phyloP scores from a whole-genome alignment of 2,888 invertebrate species.

The Caenorhabditis wallacei region DNA sequence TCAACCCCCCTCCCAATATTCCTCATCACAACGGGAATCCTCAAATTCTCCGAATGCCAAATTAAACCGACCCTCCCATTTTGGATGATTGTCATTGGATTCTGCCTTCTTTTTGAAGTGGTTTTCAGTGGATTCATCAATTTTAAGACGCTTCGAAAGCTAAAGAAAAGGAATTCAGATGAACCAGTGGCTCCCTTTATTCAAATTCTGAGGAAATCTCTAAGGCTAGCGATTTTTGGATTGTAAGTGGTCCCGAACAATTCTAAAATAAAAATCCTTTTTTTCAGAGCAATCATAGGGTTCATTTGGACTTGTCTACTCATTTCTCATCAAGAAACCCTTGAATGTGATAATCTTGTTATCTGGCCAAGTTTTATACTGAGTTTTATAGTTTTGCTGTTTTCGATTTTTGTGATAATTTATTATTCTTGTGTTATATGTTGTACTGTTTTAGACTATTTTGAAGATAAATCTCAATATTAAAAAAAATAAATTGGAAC shows the following conservation, averaged over 20 bases:
- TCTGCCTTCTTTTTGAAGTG: neutral
- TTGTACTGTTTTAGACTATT: slow-evolving; percentile 2
- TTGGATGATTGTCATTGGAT: slow-evolving; percentile 23
- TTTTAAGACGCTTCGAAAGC: neutral
- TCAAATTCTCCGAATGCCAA: neutral
- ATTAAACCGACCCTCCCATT: slow-evolving; percentile 17
- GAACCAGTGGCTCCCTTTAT: neutral
- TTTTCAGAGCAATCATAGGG: slow-evolving; percentile 28
- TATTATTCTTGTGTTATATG: slow-evolving; percentile 15
- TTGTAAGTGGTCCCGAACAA: slow-evolving; percentile 2
- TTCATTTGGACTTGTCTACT: slow-evolving; percentile 4
- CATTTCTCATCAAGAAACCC: neutral
- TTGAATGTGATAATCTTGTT: neutral
- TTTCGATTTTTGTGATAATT: neutral
- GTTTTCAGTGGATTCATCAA: neutral
- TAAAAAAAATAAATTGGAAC: no score
- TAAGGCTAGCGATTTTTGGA: slow-evolving; percentile 8
- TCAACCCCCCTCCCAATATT: neutral
- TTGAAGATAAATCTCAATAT: no score
- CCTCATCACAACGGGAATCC: slow-evolving; percentile 1
- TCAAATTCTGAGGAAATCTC: neutral
- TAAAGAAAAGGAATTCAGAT: neutral
- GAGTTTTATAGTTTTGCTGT: neutral
- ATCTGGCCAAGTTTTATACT: slow-evolving; percentile 21
- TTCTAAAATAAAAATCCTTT: neutral